Base-by-base conservation (phyloP, 2,113 vertebrate genomes). In the Casuarius casuarius region DNA sequence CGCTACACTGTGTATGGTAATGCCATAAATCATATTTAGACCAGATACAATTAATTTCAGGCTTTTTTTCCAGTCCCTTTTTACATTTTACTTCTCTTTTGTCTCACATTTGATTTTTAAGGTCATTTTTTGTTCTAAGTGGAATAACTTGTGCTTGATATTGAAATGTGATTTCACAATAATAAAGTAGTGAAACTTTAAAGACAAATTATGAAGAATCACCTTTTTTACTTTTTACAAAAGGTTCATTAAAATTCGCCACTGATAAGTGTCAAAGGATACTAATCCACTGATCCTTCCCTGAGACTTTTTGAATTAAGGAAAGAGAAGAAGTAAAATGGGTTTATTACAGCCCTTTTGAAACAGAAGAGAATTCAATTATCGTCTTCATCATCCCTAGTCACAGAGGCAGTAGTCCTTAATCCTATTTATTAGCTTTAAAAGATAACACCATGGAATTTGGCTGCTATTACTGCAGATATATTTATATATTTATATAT, bases 21-120 rank as follows among this genome's bases (percentile, higher is more conserved):
- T 26, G 3, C 42, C 71, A 97, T 95, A 95, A 97, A 97, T 97
- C 92, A 94, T 84, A 29, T 88, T 89, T 65, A 63, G 63, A 76
- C 59, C 29, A 90, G 59, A 51, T 48, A 76, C 17, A 95, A 95
- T 96, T 97, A 97, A 96, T 97, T 97, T 95, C 65, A 75, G 85
- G 46, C 19, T 72, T 87, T 85, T 92, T 51, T 20, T 46, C 35
- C 62, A 85, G 48, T 65, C 59, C 48, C 87, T 20, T 66, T 96
- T 86, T 77, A 3, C 59, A 86, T 96, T 92, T 94, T 91, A 33
- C n/a, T 76, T 80, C 48, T 26, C 12, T 84, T 97, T 94, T 46
- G 93, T 90, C 92, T 96, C 84, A 89, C 59, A 63, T 91, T 91
- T 97, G 18, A 94, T 72, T 97, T 96, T 90, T 95, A 83, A 93